Evolutionary conservation across 1,140 invertebrate species (phyloP), one percentile per base, ranked within the genome.

Genomic region (Adelges cooleyi): DNA sequence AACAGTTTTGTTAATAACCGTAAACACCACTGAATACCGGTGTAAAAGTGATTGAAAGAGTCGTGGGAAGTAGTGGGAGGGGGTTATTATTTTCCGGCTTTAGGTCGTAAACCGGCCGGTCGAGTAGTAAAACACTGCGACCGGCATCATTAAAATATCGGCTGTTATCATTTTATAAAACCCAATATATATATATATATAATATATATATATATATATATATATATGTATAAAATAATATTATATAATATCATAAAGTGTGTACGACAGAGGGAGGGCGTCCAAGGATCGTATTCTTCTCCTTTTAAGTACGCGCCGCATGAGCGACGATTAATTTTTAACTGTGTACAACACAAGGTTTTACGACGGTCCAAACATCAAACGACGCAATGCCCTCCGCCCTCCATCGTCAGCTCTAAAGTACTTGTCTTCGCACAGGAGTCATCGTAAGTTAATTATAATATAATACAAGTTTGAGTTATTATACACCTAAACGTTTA

Each of bases 131-230:
- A 53, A 53, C 29, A 38, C 33, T 53, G 11, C n/a, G 18, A 17
- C 18, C 18, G 10, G 51, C 11, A 9, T 33, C 50, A 52, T 52
- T 52, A 52, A 38, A 53, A 38, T 40, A 53, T 53, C 33, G 33
- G n/a, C 25, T 38, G 51, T 38, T 53, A 38, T 53, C 33, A 53
- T 53, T 53, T 53, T 36, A 53, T 53, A 53, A 38, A 15, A 53
- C 11, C 3, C 51, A 9, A 48, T 48, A 23, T 18, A 23, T 18
- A 48, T 48, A 22, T 33, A 6, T 33, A 33, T 33, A 11, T 33
- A 33, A 33, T 33, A 33, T 33, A 33, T 33, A n/a, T n/a, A 48
- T 48, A 23, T 18, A 23, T 18, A 48, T 48, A 22, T 33, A 6
- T 33, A 33, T 33, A 11, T 33, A 33, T n/a, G n/a, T n/a, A 33